Evolutionary conservation across 2,113 vertebrate genomes (phyloP).

Genomic region (Henicopernis longicauda): DNA sequence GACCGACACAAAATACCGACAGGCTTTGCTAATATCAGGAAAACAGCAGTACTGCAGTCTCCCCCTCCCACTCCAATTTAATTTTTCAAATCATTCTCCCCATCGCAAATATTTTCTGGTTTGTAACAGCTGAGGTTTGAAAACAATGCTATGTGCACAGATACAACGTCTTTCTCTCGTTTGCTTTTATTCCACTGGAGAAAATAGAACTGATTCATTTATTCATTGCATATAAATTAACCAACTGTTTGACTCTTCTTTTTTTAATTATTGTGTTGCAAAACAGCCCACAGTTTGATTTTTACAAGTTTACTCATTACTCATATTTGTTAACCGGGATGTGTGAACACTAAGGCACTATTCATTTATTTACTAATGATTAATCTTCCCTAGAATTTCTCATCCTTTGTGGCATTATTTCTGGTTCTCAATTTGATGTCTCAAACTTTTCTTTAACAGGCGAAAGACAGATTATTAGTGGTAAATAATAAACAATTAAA

Average conservation of each 20-base stretch:
- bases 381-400: neutral
- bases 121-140: constrained; percentile 16
- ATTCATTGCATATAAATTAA: constrained; percentile 18
- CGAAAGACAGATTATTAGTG: neutral
- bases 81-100: neutral
- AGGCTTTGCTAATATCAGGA: neutral
- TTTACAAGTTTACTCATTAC: neutral
- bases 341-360: neutral
- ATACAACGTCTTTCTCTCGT: neutral
- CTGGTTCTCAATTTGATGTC: neutral
- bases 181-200: constrained; percentile 10
- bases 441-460: neutral
- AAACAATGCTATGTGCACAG: neutral
- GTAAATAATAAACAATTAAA: neutral
- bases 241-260: constrained; percentile 28
- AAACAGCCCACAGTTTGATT: constrained; percentile 5
- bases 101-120: constrained; percentile 16
- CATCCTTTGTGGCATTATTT: neutral
- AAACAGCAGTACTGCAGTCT: neutral
- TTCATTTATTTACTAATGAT: neutral
- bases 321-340: neutral
- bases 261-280: neutral
- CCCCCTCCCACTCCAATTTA: neutral
- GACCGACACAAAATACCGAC: neutral
- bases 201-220: constrained; percentile 44